These are phyloP conservation scores for Dendrolimus punctatus DNA, from an alignment of 1,140 invertebrate species.

Conservation along the genomic window DNA sequence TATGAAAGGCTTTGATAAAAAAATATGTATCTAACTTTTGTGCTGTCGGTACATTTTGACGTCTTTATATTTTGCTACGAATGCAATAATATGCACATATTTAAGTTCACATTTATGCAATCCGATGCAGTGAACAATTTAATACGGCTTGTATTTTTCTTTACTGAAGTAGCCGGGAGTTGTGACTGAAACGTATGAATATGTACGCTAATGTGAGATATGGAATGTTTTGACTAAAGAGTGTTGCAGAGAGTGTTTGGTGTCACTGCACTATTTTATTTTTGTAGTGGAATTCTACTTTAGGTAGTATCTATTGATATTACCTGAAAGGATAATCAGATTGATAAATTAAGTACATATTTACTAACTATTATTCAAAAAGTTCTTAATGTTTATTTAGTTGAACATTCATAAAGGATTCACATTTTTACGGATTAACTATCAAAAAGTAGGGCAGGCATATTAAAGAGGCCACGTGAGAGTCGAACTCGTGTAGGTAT, in stretches of 20 bases:
- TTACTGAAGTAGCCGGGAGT: constrained; percentile 52
- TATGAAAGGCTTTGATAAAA: not conserved
- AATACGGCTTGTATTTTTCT: constrained; percentile 42
- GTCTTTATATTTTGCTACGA: constrained; percentile 56
- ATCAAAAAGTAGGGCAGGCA: too few relatives aligned
- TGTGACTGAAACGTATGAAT: constrained; percentile 28
- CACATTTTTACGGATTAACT: too few relatives aligned
- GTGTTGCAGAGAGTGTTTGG: constrained; percentile 4
- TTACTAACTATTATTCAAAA: too few relatives aligned
- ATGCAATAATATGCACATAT: constrained; percentile 60
- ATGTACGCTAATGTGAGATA: constrained; percentile 45
- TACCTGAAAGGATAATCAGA: too few relatives aligned
- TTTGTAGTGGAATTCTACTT: not conserved
- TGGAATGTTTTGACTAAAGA: constrained; percentile 36
- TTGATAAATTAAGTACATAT: too few relatives aligned
- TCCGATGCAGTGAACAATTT: constrained; percentile 49
- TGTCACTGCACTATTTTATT: constrained; percentile 2
- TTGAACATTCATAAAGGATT: too few relatives aligned
- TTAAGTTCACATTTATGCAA: constrained; percentile 49
- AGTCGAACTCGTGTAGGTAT: too few relatives aligned
- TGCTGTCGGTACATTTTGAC: constrained; percentile 39
- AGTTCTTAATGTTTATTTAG: too few relatives aligned
- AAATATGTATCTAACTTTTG: not conserved
- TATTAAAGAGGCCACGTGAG: too few relatives aligned
- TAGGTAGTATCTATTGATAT: too few relatives aligned